Evolutionary conservation across 2,113 vertebrate species (phyloP).

Genomic region (Xyliphius kryptos): DNA sequence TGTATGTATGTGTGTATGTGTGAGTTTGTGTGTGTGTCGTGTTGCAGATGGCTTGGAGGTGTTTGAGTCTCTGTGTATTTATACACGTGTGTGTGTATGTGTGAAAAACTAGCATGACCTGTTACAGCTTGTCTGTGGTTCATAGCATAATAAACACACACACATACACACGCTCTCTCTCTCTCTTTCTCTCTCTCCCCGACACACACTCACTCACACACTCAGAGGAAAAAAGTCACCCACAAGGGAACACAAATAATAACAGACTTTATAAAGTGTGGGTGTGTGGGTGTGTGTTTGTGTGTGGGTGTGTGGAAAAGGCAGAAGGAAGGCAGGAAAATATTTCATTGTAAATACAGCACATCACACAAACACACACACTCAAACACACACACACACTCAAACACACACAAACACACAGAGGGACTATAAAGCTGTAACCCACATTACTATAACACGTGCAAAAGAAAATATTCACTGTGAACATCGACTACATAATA

Average conservation of each 20-base stretch:
- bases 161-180: slow-evolving; percentile 23
- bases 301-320: too few relatives aligned
- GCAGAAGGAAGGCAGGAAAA: slow-evolving; percentile 12
- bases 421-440: neutral
- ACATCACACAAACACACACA: too few relatives aligned
- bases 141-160: slow-evolving; percentile 9
- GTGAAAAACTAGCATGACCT: slow-evolving; percentile 35
- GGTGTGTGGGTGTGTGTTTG: too few relatives aligned
- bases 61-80: slow-evolving; percentile 9
- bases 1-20: slow-evolving; percentile 3
- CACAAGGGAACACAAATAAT: slow-evolving; percentile 10
- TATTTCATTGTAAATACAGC: slow-evolving; percentile 20
- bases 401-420: slow-evolving; percentile 9
- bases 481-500: slow-evolving; percentile 33
- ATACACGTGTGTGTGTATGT: slow-evolving; percentile 16
- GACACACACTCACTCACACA: slow-evolving; percentile 16
- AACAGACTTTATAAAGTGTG: neutral
- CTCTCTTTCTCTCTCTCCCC: neutral
- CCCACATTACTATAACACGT: slow-evolving; percentile 16
- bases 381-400: slow-evolving; percentile 12
- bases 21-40: slow-evolving; percentile 18
- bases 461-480: slow-evolving; percentile 10
- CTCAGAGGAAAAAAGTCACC: neutral
- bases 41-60: slow-evolving; percentile 28
- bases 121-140: slow-evolving; percentile 37